Percentiles rank a stretch among this genome's conserved stretches.
These are phyloP conservation scores for Ylistrum balloti DNA, from an alignment of 1,140 invertebrate genomes.

Conservation along the genomic window DNA sequence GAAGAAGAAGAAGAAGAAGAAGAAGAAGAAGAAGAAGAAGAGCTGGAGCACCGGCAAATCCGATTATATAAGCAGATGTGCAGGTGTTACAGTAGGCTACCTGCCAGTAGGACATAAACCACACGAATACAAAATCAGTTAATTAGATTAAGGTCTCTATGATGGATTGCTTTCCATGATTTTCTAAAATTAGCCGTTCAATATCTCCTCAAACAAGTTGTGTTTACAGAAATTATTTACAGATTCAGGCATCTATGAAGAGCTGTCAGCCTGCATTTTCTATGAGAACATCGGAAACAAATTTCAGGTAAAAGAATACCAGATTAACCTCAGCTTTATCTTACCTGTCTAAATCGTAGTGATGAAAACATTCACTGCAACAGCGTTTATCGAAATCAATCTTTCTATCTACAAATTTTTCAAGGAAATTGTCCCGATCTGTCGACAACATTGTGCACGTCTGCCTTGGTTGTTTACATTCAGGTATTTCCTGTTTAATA, in stretches of 20 bases:
- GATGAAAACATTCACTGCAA: constrained; percentile 33
- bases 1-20: too few relatives aligned
- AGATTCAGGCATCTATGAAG: not conserved
- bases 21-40: too few relatives aligned
- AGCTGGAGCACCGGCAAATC: too few relatives aligned
- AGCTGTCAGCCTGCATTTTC: not conserved
- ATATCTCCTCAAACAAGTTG: not conserved
- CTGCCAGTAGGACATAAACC: too few relatives aligned
- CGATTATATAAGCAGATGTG: too few relatives aligned
- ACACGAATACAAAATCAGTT: not conserved
- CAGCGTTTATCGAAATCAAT: constrained; percentile 20
- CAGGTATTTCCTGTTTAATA: not conserved
- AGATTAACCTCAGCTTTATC: not conserved
- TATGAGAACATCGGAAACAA: not conserved
- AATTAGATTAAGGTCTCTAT: not conserved
- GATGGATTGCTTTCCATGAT: not conserved
- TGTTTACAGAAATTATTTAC: not conserved
- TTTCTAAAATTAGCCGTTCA: not conserved
- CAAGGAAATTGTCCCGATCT: constrained; percentile 31
- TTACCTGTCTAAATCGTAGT: constrained; percentile 38
- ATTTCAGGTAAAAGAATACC: not conserved
- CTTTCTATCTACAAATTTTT: constrained; percentile 35
- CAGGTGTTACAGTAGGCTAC: too few relatives aligned
- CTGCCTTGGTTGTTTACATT: not conserved
- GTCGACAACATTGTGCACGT: constrained; percentile 3